phyloP scores from a whole-genome alignment of 2,113 vertebrate genomes.

The Morone chrysops region DNA sequence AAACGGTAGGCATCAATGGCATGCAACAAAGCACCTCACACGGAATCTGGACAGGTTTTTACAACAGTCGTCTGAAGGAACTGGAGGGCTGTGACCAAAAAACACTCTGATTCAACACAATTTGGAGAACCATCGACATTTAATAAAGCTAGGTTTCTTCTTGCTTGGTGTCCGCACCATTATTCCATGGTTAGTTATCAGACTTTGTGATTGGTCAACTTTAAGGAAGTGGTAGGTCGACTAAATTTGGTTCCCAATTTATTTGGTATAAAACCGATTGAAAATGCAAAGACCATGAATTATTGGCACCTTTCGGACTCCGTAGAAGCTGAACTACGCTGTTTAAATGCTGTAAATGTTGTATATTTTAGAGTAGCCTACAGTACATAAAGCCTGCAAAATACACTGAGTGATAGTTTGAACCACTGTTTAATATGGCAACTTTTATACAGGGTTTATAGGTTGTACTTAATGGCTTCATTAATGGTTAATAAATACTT shows the following conservation, averaged over 20 bases:
- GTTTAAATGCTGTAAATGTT: background rate
- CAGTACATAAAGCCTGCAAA: background rate
- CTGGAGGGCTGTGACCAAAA: background rate
- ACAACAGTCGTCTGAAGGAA: slow-evolving; percentile 15
- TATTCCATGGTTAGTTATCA: background rate
- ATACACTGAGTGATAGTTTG: background rate
- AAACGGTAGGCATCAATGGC: slow-evolving; percentile 86
- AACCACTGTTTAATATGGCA: slow-evolving; percentile 10
- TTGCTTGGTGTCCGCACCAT: background rate
- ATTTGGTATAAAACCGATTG: background rate
- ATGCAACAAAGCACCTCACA: slow-evolving; percentile 79
- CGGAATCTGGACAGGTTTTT: slow-evolving; percentile 43
- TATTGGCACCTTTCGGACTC: slow-evolving; percentile 39
- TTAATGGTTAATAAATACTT: background rate
- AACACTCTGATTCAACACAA: background rate
- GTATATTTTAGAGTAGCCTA: background rate
- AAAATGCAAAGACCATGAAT: background rate
- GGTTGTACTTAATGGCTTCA: background rate
- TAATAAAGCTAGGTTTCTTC: background rate
- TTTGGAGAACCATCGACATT: background rate
- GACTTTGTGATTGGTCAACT: background rate
- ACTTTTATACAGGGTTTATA: background rate
- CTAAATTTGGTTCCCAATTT: background rate
- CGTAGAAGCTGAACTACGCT: background rate
- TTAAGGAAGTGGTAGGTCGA: background rate